Conservation (phyloP, 2,888 invertebrate species). For the Lasioglossum pauxillum region DNA sequence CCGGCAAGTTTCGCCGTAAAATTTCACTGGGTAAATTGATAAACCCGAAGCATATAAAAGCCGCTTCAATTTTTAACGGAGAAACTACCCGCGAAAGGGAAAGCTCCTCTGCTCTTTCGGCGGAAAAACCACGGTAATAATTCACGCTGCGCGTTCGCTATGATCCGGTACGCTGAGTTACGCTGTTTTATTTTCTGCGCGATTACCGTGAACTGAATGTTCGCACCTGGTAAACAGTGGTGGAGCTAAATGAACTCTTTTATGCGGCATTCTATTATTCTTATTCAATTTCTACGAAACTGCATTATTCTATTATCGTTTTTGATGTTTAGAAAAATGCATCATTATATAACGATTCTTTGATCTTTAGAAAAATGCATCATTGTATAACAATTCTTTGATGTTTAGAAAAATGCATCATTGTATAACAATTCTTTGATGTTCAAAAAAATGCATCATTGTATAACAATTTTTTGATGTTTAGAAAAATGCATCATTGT, state of each 20-base stretch:
- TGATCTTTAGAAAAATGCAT: not conserved
- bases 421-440: too few species aligned
- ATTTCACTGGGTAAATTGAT: conserved; percentile 1
- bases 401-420: too few species aligned
- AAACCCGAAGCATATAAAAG: not conserved
- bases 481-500: too few species aligned
- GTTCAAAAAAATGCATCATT: too few species aligned
- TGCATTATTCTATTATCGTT: not conserved
- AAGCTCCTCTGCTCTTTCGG: not conserved
- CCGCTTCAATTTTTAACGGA: not conserved
- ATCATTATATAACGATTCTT: not conserved
- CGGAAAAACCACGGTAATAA: not conserved
- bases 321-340: not conserved
- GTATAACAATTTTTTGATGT: too few species aligned
- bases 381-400: too few species aligned
- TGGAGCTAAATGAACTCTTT: too few species aligned
- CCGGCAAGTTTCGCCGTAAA: not conserved
- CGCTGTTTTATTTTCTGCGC: not conserved
- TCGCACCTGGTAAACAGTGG: too few species aligned
- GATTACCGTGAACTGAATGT: not conserved
- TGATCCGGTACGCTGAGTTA: not conserved
- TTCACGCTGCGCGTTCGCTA: not conserved
- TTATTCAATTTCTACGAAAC: not conserved
- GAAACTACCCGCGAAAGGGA: not conserved
- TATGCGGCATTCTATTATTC: not conserved